Evolutionary conservation across 2,113 vertebrate genomes (phyloP), one percentile per base, ranked within the genome.

Genomic region (Odobenus rosmarus): DNA sequence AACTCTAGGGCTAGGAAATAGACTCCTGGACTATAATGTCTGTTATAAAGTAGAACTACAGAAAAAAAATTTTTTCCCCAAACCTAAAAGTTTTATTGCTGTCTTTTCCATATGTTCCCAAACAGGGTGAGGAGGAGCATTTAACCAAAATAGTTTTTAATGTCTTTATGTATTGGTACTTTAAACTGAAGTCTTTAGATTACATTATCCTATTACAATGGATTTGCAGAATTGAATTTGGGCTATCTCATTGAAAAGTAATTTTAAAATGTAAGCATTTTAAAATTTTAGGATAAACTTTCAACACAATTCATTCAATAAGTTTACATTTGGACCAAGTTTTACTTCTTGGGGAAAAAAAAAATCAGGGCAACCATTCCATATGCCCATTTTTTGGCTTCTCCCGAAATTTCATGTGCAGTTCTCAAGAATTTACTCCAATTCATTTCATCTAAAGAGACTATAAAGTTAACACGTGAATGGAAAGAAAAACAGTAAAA

Each of bases 401-500:
- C 61, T 76, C 76, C n/a, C 62, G 95, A 82, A 61, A 53, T 90
- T 90, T 89, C 18, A 3, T 18, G 18, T 72, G 33, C 4, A 42
- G 4, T 83, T 93, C 88, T 92, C 36, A 90, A 33, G 23, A 90
- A 72, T 85, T 95, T 88, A 11, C 23, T 90, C 11, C n/a, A 51
- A 89, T 74, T 80, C 3, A 53, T 92, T 95, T 95, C 42, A 62
- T 87, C n/a, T 83, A 84, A 81, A 85, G 23, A 81, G n/a, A 85
- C 28, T 53, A n/a, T 93, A 95, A 94, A 95, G 39, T 61, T 76
- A 92, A 90, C 14, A 18, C 18, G 57, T 14, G 57, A 62, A 72
- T 90, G 76, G 61, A 90, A 97, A 96, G 36, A 88, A 96, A 95
- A 96, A 42, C 14, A 92, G 31, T 57, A 88, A 33, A 55, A 74